phyloP scores from a whole-genome alignment of 2,797 vertebrate genomes.

The Capromys pilorides region DNA sequence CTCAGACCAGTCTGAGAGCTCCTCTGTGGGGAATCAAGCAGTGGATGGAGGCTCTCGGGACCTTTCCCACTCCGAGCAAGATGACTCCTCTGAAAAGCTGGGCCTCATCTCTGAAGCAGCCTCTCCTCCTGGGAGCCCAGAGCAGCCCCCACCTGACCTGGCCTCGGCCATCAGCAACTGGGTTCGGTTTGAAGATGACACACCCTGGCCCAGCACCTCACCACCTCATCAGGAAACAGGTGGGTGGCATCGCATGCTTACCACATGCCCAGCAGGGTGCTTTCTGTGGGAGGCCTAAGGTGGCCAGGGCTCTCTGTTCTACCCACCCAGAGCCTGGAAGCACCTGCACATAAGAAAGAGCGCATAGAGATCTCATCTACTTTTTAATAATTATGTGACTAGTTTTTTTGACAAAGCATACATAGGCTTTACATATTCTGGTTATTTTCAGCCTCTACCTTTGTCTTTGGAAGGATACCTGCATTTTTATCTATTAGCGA shows the following conservation, averaged over 20 bases:
- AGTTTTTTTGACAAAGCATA: neutral
- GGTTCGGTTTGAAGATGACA: slow-evolving; percentile 89
- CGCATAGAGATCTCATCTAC: neutral
- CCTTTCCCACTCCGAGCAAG: slow-evolving; percentile 72
- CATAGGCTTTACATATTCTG: neutral
- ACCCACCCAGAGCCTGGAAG: neutral
- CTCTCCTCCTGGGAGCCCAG: slow-evolving; percentile 73
- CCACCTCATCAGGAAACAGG: slow-evolving; percentile 78
- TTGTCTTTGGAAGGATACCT: slow-evolving; percentile 10
- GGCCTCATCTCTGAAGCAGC: slow-evolving; percentile 73
- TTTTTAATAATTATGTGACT: neutral
- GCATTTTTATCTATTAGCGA: neutral
- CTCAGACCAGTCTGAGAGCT: slow-evolving; percentile 82
- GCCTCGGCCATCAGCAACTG: slow-evolving; percentile 84
- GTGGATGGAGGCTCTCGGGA: slow-evolving; percentile 79
- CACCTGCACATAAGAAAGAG: neutral
- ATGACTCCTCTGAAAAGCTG: slow-evolving; percentile 76
- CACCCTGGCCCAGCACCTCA: slow-evolving; percentile 79
- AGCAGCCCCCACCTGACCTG: slow-evolving; percentile 71
- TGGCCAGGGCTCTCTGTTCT: neutral
- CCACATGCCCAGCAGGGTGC: neutral
- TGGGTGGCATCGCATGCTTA: slow-evolving; percentile 57
- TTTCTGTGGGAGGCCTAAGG: neutral
- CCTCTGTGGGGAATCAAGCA: slow-evolving; percentile 81
- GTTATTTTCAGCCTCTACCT: neutral